Base-by-base conservation (phyloP, 2,797 vertebrate species). In the Antrozous pallidus region DNA sequence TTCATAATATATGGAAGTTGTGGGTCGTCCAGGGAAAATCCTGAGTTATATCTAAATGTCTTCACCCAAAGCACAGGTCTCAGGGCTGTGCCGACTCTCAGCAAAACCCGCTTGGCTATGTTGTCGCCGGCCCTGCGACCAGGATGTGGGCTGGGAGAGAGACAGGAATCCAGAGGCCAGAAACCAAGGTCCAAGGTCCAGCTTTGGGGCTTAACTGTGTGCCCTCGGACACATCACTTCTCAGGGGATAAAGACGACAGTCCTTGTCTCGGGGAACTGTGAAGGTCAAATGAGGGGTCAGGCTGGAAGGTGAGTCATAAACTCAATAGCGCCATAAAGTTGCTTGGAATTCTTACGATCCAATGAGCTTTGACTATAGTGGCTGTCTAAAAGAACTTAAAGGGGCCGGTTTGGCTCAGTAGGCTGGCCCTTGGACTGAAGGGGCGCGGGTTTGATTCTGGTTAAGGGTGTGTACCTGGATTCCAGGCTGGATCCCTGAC, bases 341-440 rank as follows among this genome's bases (percentile, higher is more conserved):
- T 75, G 80, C 71, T 94, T 77, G 73, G 56, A 70, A 82, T 90
- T 61, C 85, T 93, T 79, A 61, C 12, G 5, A 36, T 26, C 63
- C 49, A 42, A 3, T 16, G 84, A 82, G n/a, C 49, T 90, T 73
- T 26, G 75, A 54, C 71, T 58, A 49, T 45, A 12, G 75, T 45
- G 40, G 49, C 56, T 92, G 47, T 78, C 86, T 83, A 40, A 90
- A 94, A 87, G 71, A 85, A 92, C 45, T 56, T 36, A 45, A 93
- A 92, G 88, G 78, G 92, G 85, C 26, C 13, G 12, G 12, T 61
- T 31, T 61, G 58, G 28, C 28, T 61, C 58, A 31, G 13, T 61
- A 28, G 58, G 58, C 28, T 31, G 58, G 58, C 58, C 58, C 58
- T 61, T 31, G 28, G 58, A 61, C 58, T 14, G 28, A 61, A 61